Conservation (phyloP, 1,140 invertebrate species). For the Colletes latitarsis region DNA sequence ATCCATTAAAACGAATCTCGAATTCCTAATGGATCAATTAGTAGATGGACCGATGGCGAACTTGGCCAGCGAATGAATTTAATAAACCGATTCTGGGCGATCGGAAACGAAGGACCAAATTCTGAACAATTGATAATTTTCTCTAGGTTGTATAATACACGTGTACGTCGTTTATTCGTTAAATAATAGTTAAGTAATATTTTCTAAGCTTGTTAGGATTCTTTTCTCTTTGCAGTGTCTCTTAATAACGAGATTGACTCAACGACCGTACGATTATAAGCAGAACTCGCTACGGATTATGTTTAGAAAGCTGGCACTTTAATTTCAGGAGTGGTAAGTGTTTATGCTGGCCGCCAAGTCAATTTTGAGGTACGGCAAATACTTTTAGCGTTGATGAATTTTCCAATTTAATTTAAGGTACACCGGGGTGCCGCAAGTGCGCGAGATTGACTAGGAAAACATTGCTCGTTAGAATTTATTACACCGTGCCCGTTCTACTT, state of each 20-base stretch:
- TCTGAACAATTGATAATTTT: background rate
- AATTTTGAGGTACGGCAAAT: constrained; percentile 9
- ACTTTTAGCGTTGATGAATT: constrained; percentile 6
- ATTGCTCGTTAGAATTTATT: background rate
- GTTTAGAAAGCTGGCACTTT: background rate
- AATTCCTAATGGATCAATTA: constrained; percentile 20
- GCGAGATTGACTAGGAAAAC: background rate
- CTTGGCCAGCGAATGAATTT: background rate
- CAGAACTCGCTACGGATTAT: background rate
- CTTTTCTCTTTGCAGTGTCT: too few species aligned
- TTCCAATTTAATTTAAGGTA: constrained; percentile 4
- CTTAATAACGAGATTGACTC: too few species aligned
- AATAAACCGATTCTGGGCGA: constrained; percentile 10
- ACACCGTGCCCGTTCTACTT: background rate
- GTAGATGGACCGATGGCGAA: background rate
- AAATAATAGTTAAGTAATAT: too few species aligned
- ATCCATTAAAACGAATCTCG: constrained; percentile 25
- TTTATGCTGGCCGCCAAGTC: background rate
- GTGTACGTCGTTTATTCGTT: too few species aligned
- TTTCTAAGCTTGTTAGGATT: too few species aligned
- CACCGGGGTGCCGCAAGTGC: background rate
- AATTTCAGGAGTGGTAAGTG: background rate
- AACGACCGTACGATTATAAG: too few species aligned
- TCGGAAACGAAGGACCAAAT: background rate
- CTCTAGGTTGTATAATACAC: too few species aligned